Percentiles rank a stretch among this genome's conserved stretches.
Conservation (phyloP, 1,140 invertebrate species). For the Popillia japonica region DNA sequence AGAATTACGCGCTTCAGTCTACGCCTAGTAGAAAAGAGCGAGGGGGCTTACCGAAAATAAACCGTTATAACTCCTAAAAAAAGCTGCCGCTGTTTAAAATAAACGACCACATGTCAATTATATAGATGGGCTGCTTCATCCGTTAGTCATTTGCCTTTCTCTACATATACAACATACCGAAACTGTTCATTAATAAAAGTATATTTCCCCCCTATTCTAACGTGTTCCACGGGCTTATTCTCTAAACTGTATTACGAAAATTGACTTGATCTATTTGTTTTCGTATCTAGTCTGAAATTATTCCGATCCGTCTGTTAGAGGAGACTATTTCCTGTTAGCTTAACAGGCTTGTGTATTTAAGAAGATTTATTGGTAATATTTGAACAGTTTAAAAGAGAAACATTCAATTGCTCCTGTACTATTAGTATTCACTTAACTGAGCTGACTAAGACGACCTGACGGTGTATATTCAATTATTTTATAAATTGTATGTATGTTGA, state of each 20-base stretch:
- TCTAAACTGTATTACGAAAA: background rate
- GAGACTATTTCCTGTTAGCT: background rate
- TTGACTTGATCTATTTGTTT: constrained; percentile 4
- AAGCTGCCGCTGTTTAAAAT: background rate
- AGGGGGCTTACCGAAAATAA: background rate
- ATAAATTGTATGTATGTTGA: too few relatives aligned
- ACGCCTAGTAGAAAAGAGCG: background rate
- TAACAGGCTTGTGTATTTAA: background rate
- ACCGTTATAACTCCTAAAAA: background rate
- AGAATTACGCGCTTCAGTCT: constrained; percentile 4
- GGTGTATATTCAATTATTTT: too few relatives aligned
- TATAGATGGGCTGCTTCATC: constrained; percentile 4
- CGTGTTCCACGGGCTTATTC: constrained; percentile 1
- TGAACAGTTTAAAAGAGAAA: background rate
- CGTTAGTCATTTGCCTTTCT: background rate
- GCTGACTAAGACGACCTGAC: too few relatives aligned
- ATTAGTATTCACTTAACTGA: too few relatives aligned
- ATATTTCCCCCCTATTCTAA: background rate
- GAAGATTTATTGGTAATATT: constrained; percentile 1
- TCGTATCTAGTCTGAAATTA: background rate
- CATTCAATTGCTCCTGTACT: too few relatives aligned
- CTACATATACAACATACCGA: too few relatives aligned
- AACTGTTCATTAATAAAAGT: constrained; percentile 12
- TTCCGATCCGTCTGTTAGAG: background rate
- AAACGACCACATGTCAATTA: constrained; percentile 10